Percentiles rank a stretch among this genome's conserved stretches.
phyloP scores from a whole-genome alignment of 2,888 invertebrate species.

The Hoplodrina blanda region DNA sequence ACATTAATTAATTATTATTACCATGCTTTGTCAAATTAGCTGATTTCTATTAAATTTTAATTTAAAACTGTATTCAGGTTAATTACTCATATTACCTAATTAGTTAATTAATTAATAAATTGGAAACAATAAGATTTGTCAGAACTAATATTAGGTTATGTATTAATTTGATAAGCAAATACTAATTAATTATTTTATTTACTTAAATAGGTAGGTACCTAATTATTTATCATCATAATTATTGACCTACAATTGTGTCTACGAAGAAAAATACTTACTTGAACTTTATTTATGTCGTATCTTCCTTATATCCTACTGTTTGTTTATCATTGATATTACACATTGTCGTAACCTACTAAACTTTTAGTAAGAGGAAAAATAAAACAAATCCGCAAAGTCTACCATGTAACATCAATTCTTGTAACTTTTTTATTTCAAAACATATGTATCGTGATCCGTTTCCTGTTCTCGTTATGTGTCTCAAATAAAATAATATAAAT shows the following conservation, averaged over 20 bases:
- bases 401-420: constrained; percentile 1
- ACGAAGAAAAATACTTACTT: neutral
- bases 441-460: constrained; percentile 30
- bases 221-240: constrained; percentile 35
- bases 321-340: constrained; percentile 8
- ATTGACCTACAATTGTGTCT: constrained; percentile 30
- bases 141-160: constrained; percentile 24
- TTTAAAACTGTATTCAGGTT: constrained; percentile 29
- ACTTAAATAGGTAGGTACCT: constrained; percentile 2
- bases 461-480: constrained; percentile 56
- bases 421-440: constrained; percentile 16
- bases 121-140: constrained; percentile 40
- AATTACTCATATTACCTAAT: constrained; percentile 16
- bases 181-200: constrained; percentile 35
- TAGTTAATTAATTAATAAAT: constrained; percentile 32
- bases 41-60: constrained; percentile 2
- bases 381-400: neutral
- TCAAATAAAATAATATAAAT: constrained; percentile 60
- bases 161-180: constrained; percentile 39
- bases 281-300: neutral
- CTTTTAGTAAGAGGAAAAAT: neutral
- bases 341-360: constrained; percentile 7
- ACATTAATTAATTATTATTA: neutral
- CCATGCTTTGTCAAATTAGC: neutral
- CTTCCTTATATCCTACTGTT: constrained; percentile 5